These are phyloP conservation scores for Hypomecis atomaria DNA, from an alignment of 2,888 invertebrate genomes.

Conservation along the genomic window DNA sequence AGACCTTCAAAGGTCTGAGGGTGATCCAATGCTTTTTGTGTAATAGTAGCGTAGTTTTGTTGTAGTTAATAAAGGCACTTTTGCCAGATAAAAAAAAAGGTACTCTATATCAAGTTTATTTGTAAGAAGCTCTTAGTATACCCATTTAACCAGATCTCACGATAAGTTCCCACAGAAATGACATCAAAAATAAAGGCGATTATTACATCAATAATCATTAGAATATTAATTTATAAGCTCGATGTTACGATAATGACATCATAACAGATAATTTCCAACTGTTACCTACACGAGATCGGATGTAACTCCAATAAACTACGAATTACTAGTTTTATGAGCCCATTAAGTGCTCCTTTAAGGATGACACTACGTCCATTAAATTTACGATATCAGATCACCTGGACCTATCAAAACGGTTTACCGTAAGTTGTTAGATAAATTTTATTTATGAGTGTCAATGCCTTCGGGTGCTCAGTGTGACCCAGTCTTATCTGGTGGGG, in stretches of 20 bases:
- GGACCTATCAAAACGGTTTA: conserved; percentile 65
- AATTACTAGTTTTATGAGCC: conserved; percentile 42
- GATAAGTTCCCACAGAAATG: not conserved
- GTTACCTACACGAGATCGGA: conserved; percentile 19
- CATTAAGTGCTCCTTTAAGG: conserved; percentile 50
- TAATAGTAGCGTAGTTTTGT: too few relatives aligned
- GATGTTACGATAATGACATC: conserved; percentile 10
- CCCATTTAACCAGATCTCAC: too few relatives aligned
- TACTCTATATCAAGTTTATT: too few relatives aligned
- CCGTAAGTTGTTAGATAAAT: conserved; percentile 69
- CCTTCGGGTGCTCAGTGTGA: conserved; percentile 64
- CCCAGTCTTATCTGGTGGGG: conserved; percentile 70
- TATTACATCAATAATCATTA: conserved; percentile 12
- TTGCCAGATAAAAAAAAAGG: too few relatives aligned
- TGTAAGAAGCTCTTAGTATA: too few relatives aligned
- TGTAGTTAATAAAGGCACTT: too few relatives aligned
- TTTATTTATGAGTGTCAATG: conserved; percentile 73
- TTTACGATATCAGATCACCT: conserved; percentile 64
- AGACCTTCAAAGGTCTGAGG: too few relatives aligned
- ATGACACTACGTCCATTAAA: conserved; percentile 49
- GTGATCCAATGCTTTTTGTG: too few relatives aligned
- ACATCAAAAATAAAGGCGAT: not conserved
- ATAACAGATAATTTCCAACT: conserved; percentile 6
- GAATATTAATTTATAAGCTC: conserved; percentile 11
- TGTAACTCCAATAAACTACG: conserved; percentile 15